Evolutionary conservation across 2,113 vertebrate species (phyloP), one percentile per base, ranked within the genome.

Genomic region (Mustelus asterias): DNA sequence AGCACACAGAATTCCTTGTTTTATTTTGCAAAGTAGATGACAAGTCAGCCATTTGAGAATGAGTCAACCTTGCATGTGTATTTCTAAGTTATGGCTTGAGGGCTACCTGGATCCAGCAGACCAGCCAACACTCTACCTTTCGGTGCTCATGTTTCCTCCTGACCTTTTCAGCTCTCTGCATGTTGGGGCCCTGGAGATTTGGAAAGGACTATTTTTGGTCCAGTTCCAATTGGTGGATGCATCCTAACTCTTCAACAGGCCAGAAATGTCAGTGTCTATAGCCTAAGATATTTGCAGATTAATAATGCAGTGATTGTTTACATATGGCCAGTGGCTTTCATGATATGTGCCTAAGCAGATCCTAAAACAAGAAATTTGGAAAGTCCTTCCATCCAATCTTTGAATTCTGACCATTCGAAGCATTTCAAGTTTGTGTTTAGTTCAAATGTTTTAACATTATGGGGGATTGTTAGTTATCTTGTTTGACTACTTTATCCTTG

Each of bases 11-110:
- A 93, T 93, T 93, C 89, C 60, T 93, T 65, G 33, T 93, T 92
- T 65, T 92, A 65, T 65, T 93, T 93, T 20, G 33, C n/a, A 67
- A n/a, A 93, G 80, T 83, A 83, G 60, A 93, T 67, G 89, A 93
- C 33, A 65, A 67, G 33, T 93, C 67, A 8, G 89, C 89, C 89
- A 93, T 93, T 93, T 93, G 8, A 37, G n/a, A 93, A 93, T 93
- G 89, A 93, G 60, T 93, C 60, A 93, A 22, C 1, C 16, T 20
- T 65, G 6, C 26, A 60, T 4, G 18, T 63, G 20, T 93, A n/a
- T 93, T 93, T 37, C 33, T 33, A 93, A 93, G 16, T 44, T 41
- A 41, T 41, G 78, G 78, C n/a, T 7, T 92, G 58, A 33, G 33
- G 58, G 60, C 37, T 9, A n/a, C 89, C 20, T 92, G 58, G 58